phyloP scores from a whole-genome alignment of 1,140 invertebrate genomes.

The Medauroidea extradentata region DNA sequence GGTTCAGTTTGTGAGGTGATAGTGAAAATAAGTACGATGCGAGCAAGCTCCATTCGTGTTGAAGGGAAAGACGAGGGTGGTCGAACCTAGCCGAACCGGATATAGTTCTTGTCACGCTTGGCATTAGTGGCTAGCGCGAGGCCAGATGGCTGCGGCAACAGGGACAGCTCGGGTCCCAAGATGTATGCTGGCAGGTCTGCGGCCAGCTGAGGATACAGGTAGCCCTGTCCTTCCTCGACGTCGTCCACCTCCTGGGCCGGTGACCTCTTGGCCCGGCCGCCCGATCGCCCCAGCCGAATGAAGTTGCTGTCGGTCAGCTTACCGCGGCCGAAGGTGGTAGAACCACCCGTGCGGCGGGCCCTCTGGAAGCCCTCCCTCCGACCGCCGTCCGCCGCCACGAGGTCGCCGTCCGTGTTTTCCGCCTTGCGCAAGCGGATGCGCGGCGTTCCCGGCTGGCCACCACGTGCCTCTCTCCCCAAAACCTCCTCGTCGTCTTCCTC shows the following conservation, averaged over 20 bases:
- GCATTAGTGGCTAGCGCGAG: too few relatives aligned
- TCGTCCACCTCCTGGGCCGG: not conserved
- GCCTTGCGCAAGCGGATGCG: too few relatives aligned
- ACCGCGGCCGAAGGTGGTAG: not conserved
- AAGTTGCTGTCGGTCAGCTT: conserved; percentile 15
- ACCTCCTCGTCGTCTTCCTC: not conserved
- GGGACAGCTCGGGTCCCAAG: not conserved
- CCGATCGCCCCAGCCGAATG: conserved; percentile 20
- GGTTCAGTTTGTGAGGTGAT: too few relatives aligned
- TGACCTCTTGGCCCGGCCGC: not conserved
- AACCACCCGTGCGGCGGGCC: not conserved
- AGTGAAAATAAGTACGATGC: too few relatives aligned
- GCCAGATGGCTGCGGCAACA: not conserved
- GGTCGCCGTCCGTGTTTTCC: too few relatives aligned
- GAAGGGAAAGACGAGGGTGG: not conserved
- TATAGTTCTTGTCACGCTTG: conserved; percentile 9
- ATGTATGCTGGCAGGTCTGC: conserved; percentile 2
- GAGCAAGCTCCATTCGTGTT: not conserved
- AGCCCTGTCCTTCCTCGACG: not conserved
- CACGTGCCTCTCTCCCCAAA: too few relatives aligned
- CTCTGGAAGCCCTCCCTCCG: not conserved
- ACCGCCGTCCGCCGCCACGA: not conserved
- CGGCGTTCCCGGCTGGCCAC: too few relatives aligned
- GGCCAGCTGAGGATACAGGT: not conserved
- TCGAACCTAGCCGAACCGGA: conserved; percentile 10